Base-by-base conservation (phyloP, 2,888 invertebrate genomes). In the Lasioglossum malachurum region DNA sequence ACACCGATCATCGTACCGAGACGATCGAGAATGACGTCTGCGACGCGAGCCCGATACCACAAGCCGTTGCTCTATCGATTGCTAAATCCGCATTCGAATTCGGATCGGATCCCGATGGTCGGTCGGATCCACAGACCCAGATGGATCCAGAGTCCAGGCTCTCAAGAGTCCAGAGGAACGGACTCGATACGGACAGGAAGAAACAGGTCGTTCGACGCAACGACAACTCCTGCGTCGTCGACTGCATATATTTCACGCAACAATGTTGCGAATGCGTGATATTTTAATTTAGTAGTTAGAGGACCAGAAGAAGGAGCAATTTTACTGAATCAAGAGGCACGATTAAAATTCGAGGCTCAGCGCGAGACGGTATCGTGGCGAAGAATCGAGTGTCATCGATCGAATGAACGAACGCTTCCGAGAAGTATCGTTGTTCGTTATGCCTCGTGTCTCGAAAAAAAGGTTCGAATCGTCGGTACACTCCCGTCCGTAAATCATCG, bases 181-280 rank as follows among this genome's bases (percentile, higher is more conserved):
- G 95, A 16, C 73, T 89, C 38, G 92, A 93, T 78, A 79, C 83
- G 74, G 91, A 92, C 44, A 35, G 46, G 38, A 90, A 80, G 75
- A 88, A 82, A 64, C 81, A 76, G 76, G 77, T 57, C 76, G 79
- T 83, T 78, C 81, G 96, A 95, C 94, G 94, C 5, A 96, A 96
- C 84, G 96, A 97, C 31, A 96, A 96, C 87, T 96, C 96, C 76
- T 97, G 97, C 91, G 96, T 96, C 80, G 96, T 97, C 23, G 96
- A 96, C 92, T 97, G 97, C 91, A 95, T 97, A 31, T 97, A 97
- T 91, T 96, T 96, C 90, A 96, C 96, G 2, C 95, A 97, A 91
- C 96, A 96, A 93, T 97, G 97, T 92, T 97, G 97, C 95, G 97
- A 97, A 91, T 97, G 97, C 94, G 96, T 96, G 82, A 95, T 95